A percentile compares a stretch with the other conserved stretches of the same genome.
These are phyloP conservation scores for Euthynnus affinis DNA, from an alignment of 2,797 vertebrate genomes.

Conservation along the genomic window DNA sequence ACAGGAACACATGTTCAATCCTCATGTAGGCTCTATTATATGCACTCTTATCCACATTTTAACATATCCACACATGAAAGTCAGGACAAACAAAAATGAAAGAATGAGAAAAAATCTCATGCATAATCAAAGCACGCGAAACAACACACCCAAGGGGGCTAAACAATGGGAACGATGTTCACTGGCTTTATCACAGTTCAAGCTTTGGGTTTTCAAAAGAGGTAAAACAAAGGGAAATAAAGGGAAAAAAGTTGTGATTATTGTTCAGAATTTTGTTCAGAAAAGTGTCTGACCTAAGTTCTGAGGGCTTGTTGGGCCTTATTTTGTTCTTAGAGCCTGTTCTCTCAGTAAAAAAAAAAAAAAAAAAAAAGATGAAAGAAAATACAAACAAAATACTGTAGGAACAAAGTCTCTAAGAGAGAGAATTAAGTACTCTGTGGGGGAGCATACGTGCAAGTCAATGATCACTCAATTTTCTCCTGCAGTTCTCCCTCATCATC, in stretches of 20 bases:
- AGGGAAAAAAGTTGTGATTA: slow-evolving; percentile 7
- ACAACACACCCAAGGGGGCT: slow-evolving; percentile 2
- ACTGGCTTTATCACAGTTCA: not conserved
- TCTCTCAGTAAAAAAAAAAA: not conserved
- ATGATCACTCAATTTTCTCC: not conserved
- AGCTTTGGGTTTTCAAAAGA: slow-evolving; percentile 13
- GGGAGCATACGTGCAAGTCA: not conserved
- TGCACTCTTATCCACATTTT: not conserved
- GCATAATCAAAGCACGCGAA: slow-evolving; percentile 34
- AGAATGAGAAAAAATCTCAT: slow-evolving; percentile 4
- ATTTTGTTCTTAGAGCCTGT: not conserved
- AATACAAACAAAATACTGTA: slow-evolving; percentile 1
- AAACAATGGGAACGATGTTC: slow-evolving; percentile 29
- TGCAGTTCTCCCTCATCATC: not conserved
- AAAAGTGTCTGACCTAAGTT: slow-evolving; percentile 16
- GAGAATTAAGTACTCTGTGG: not conserved
- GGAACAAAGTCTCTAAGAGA: not conserved
- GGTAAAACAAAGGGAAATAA: not conserved
- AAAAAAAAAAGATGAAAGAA: slow-evolving; percentile 31
- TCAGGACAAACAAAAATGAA: slow-evolving; percentile 17
- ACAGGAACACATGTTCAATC: not conserved
- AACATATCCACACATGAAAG: slow-evolving; percentile 10
- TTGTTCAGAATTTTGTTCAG: slow-evolving; percentile 19
- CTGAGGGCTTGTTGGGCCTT: slow-evolving; percentile 6
- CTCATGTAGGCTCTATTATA: not conserved